phyloP scores from a whole-genome alignment of 1,140 invertebrate genomes.

The Venturia canescens region DNA sequence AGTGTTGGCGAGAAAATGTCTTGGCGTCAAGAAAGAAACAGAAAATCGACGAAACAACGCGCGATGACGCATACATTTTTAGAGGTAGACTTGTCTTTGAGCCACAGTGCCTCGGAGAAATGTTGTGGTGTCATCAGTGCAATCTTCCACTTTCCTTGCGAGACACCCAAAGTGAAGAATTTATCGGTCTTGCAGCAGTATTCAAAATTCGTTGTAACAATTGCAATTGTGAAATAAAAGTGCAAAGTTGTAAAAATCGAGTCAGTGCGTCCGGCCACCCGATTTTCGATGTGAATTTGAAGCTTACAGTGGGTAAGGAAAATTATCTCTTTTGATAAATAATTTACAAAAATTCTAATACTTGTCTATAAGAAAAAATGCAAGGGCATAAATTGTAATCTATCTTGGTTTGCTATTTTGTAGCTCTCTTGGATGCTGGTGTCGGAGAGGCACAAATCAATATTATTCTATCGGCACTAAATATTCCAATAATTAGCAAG shows the following conservation, averaged over 20 bases:
- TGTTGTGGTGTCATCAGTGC: slow-evolving; percentile 44
- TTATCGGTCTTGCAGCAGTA: slow-evolving; percentile 21
- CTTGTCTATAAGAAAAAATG: no score
- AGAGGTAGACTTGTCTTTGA: slow-evolving; percentile 4
- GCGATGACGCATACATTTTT: slow-evolving; percentile 31
- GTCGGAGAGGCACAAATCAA: slow-evolving; percentile 42
- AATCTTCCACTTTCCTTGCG: slow-evolving; percentile 19
- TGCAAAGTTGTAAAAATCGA: not conserved
- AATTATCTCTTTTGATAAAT: not conserved
- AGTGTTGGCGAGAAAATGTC: slow-evolving; percentile 25
- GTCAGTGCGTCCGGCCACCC: not conserved
- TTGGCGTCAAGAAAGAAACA: slow-evolving; percentile 4
- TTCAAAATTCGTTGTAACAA: slow-evolving; percentile 28
- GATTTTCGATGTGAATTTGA: slow-evolving; percentile 43
- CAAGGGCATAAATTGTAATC: no score
- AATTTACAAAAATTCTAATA: slow-evolving; percentile 9
- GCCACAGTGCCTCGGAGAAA: slow-evolving; percentile 4
- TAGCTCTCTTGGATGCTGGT: slow-evolving; percentile 43
- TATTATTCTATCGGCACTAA: slow-evolving; percentile 44
- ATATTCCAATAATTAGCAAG: slow-evolving; percentile 21
- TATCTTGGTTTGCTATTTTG: slow-evolving; percentile 21
- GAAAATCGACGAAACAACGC: not conserved
- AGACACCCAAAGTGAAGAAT: slow-evolving; percentile 23
- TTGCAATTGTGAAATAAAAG: slow-evolving; percentile 10
- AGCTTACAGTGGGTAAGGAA: slow-evolving; percentile 37